Evolutionary conservation across 2,113 vertebrate species (phyloP).

Genomic region (Eulacestoma nigropectus): DNA sequence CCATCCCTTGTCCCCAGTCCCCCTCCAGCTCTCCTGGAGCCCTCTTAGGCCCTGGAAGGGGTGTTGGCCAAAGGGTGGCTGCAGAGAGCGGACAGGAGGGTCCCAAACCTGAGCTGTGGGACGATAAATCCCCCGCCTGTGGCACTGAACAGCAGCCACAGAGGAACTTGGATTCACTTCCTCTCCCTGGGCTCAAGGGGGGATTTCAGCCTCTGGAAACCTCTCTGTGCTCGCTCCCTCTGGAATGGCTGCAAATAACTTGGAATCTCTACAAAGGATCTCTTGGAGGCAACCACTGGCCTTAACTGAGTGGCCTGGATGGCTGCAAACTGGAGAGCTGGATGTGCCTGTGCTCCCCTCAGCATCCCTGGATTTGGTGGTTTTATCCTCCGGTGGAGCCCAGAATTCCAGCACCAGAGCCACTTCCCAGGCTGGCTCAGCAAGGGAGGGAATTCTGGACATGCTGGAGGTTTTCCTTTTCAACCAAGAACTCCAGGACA

Average conservation of each 20-base stretch:
- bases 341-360: neutral
- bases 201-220: neutral
- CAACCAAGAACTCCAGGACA: neutral
- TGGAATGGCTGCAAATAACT: neutral
- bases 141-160: neutral
- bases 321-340: neutral
- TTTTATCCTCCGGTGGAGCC: neutral
- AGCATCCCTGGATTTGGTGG: neutral
- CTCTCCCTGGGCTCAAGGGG: fast-evolving
- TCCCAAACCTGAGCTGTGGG: neutral
- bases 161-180: neutral
- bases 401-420: neutral
- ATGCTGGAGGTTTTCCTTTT: neutral
- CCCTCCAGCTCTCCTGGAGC: neutral
- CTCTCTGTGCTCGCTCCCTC: neutral
- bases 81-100: neutral
- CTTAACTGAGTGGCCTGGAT: neutral
- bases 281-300: neutral
- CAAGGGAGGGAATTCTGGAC: neutral
- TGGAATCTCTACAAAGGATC: neutral
- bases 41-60: neutral
- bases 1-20: neutral
- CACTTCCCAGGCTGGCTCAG: neutral
- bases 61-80: neutral
- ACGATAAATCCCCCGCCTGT: neutral